Percentiles rank a stretch among this genome's conserved stretches.
These are phyloP conservation scores for Ips nitidus DNA, from an alignment of 1,140 invertebrate species.

Conservation along the genomic window DNA sequence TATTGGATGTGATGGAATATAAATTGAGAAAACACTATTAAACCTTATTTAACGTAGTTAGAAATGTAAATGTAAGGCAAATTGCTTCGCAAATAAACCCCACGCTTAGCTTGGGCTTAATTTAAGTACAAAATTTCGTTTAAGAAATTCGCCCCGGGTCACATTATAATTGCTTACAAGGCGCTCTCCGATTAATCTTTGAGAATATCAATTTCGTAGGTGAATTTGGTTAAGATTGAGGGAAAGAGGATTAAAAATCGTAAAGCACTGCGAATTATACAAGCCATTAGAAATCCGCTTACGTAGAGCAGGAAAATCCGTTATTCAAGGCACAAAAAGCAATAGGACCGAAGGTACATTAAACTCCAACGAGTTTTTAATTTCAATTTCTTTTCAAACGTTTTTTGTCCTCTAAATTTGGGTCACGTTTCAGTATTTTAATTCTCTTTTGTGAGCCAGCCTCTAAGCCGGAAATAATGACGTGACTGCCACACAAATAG, in stretches of 20 bases:
- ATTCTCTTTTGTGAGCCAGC: neutral
- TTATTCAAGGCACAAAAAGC: slow-evolving; percentile 7
- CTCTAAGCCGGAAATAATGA: no score
- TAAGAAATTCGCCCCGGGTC: neutral
- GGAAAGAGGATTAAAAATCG: neutral
- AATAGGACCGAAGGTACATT: slow-evolving; percentile 13
- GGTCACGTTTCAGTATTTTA: slow-evolving; percentile 7
- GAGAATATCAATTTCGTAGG: slow-evolving; percentile 1
- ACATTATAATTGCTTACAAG: neutral
- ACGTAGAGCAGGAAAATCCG: neutral
- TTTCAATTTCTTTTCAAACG: neutral
- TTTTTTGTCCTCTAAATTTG: neutral
- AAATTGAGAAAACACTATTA: no score
- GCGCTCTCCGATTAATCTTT: neutral
- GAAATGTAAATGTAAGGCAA: neutral
- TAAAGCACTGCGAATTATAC: neutral
- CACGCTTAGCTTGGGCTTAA: neutral
- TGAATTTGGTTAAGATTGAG: neutral
- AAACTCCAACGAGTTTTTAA: slow-evolving; percentile 15
- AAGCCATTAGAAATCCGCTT: slow-evolving; percentile 3
- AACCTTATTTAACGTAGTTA: no score
- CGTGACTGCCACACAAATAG: no score
- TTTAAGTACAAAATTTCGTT: no score
- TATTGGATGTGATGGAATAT: no score
- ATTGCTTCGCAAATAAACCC: slow-evolving; percentile 1